Conservation (phyloP, 2,113 vertebrate genomes). For the Oryzias woworae region DNA sequence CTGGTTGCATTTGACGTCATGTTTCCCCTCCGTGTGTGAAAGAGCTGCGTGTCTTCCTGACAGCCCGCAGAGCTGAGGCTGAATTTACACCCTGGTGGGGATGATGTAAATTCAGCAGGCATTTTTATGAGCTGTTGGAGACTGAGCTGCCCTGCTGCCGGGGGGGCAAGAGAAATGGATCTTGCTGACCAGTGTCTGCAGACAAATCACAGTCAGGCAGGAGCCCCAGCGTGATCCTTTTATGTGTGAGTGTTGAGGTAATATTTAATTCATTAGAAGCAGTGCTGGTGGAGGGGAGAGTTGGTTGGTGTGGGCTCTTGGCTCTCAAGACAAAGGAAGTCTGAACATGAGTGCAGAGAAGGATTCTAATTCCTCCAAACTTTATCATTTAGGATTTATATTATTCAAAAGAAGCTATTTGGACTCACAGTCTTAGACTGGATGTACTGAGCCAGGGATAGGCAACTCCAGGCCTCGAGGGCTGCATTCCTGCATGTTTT, state of each 20-base stretch:
- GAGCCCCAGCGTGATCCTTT: slow-evolving; percentile 58
- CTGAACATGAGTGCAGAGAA: neutral
- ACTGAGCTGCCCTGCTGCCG: slow-evolving; percentile 42
- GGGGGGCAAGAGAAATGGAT: slow-evolving; percentile 64
- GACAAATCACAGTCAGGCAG: slow-evolving; percentile 69
- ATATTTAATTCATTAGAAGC: slow-evolving; percentile 52
- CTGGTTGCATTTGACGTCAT: slow-evolving; percentile 35
- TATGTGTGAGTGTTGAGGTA: slow-evolving; percentile 17
- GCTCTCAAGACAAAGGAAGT: neutral
- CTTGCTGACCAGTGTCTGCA: slow-evolving; percentile 65
- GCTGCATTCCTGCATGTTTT: no score
- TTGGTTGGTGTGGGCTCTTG: neutral
- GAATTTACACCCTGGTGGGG: slow-evolving; percentile 61
- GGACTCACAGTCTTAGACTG: neutral
- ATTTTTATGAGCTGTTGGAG: slow-evolving; percentile 72
- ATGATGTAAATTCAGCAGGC: slow-evolving; percentile 68
- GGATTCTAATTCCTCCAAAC: slow-evolving; percentile 3
- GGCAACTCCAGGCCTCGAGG: no score
- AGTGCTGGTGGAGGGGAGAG: slow-evolving; percentile 19
- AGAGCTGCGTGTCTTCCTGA: slow-evolving; percentile 18
- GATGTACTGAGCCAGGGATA: neutral
- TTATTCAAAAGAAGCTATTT: neutral
- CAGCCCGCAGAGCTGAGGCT: slow-evolving; percentile 37
- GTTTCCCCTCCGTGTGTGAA: slow-evolving; percentile 13
- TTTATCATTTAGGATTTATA: slow-evolving; percentile 1